A percentile compares a stretch with the other conserved stretches of the same genome.
Evolutionary conservation across 2,888 invertebrate genomes (phyloP).

Genomic region (Helicoverpa assulta): DNA sequence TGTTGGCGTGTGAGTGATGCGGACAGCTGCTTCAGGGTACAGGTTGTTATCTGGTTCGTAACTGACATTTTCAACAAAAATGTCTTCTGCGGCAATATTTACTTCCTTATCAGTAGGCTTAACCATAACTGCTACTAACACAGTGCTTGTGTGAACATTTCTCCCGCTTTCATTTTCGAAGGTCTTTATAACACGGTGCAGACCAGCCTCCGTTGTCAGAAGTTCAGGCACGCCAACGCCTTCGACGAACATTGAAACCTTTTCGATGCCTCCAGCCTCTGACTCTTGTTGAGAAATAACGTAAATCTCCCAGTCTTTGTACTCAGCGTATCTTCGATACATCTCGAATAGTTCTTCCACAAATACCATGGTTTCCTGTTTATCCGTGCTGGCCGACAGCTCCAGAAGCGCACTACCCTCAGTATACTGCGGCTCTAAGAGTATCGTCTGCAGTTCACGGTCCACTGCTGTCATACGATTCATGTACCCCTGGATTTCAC

Average conservation of each 20-base stretch:
- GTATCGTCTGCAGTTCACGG: constrained; percentile 87
- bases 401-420: constrained; percentile 93
- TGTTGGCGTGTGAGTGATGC: constrained; percentile 96
- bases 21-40: constrained; percentile 93
- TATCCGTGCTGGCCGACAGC: constrained; percentile 97
- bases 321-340: constrained; percentile 93
- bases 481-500: constrained; percentile 91
- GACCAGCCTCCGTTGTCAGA: constrained; percentile 96
- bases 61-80: constrained; percentile 94
- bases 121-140: constrained; percentile 96
- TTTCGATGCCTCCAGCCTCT: constrained; percentile 92
- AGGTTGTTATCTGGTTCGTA: not conserved
- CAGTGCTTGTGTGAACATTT: constrained; percentile 98
- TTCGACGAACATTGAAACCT: constrained; percentile 92
- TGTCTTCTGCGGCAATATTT: constrained; percentile 92
- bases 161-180: constrained; percentile 97
- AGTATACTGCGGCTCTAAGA: constrained; percentile 90
- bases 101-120: constrained; percentile 95
- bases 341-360: constrained; percentile 95
- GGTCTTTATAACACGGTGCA: constrained; percentile 98
- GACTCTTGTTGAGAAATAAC: constrained; percentile 87
- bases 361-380: constrained; percentile 99
- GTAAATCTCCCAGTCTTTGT: constrained; percentile 92
- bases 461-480: constrained; percentile 90
- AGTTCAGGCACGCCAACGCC: constrained; percentile 91